Evolutionary conservation across 2,888 invertebrate species (phyloP), one percentile per base, ranked within the genome.

Genomic region (Physocephala rufipes): DNA sequence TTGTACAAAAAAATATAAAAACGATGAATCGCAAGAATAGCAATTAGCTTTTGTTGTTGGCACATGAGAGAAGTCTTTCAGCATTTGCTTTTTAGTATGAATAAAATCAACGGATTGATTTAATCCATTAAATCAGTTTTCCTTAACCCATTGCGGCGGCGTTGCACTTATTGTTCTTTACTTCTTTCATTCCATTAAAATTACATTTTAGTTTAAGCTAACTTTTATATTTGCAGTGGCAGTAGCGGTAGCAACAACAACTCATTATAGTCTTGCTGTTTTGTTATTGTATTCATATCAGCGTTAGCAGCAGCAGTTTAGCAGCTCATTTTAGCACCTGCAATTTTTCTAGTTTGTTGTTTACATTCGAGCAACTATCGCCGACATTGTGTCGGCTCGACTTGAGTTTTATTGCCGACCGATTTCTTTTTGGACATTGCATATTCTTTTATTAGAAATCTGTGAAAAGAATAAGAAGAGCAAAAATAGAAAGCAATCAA

Each of bases 381-480:
- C 7, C 47, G 59, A 24, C 59, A 61, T n/a, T 24, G 15, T 58
- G 45, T 67, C 26, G 51, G 19, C 26, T 49, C 49, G 45, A 28
- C 58, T 16, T 47, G 45, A 15, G 21, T 47, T 63, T 63, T 26
- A 47, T 45, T 45, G 63, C 58, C 58, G 28, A 24, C 24, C 21
- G 24, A 5, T 19, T 63, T 45, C 16, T 26, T 62, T 67, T 24
- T 71, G 70, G 15, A 59, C 71, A 64, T 75, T 65, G 61, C 59
- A 74, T 73, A 73, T 36, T 66, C 15, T 21, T 43, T 66, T 49
- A 62, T 74, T 65, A 67, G 68, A 71, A 70, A 71, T 66, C 64
- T 67, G 71, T 62, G 70, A 74, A 68, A 74, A 69, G 74, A 75
- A 76, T 73, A 75, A 74, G 69, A 76, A 73, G 74, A 71, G 67